A percentile compares a stretch with the other conserved stretches of the same genome.
Evolutionary conservation across 2,888 invertebrate genomes (phyloP).

Genomic region (Drepanosiphum platanoidis): DNA sequence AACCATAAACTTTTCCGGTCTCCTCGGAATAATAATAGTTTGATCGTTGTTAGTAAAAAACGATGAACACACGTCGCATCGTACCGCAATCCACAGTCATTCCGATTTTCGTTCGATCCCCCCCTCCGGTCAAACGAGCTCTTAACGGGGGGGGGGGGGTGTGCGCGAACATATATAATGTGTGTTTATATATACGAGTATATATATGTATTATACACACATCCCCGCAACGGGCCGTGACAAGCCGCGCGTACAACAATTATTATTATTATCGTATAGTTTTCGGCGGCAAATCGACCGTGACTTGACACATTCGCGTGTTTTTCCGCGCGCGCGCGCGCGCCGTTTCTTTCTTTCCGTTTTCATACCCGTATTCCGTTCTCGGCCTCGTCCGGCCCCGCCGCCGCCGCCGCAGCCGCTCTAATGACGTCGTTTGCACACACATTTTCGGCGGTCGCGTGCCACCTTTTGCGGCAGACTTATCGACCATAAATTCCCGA

Average conservation of each 20-base stretch:
- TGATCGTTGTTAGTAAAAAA: no score
- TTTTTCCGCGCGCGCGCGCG: slow-evolving; percentile 28
- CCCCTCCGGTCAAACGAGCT: no score
- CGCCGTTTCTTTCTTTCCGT: slow-evolving; percentile 47
- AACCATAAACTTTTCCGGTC: no score
- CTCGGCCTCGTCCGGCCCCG: background rate
- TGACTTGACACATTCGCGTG: slow-evolving; percentile 54
- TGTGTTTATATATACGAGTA: no score
- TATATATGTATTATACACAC: no score
- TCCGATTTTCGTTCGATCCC: no score
- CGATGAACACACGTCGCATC: no score
- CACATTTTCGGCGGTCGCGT: slow-evolving; percentile 52
- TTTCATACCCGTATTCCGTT: background rate
- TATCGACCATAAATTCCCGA: slow-evolving; percentile 58
- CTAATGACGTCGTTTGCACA: slow-evolving; percentile 61
- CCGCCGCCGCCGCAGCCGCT: background rate
- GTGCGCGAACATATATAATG: background rate
- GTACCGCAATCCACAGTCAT: no score
- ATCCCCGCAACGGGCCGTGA: slow-evolving; percentile 25
- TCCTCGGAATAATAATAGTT: no score
- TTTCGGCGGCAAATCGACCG: slow-evolving; percentile 54
- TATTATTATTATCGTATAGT: slow-evolving; percentile 27
- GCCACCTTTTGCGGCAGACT: slow-evolving; percentile 57
- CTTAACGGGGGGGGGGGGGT: no score
- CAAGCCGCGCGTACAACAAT: slow-evolving; percentile 29